A percentile compares a stretch with the other conserved stretches of the same genome.
These are phyloP conservation scores for Micronisus gabar DNA, from an alignment of 2,113 vertebrate genomes.

Conservation along the genomic window DNA sequence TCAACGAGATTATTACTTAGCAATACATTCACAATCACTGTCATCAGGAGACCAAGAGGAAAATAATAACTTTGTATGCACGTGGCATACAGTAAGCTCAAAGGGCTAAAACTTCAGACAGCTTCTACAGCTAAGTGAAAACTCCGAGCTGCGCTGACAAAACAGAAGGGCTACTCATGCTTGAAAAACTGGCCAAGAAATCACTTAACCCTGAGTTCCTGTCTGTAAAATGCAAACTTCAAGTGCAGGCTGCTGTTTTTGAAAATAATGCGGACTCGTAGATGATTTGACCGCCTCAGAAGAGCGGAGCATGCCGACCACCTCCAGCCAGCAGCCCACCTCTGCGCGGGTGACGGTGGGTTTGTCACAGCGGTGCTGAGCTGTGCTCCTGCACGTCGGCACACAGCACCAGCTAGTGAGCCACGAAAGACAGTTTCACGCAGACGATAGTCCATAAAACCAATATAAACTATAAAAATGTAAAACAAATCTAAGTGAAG, in stretches of 20 bases:
- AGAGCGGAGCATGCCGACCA: not conserved
- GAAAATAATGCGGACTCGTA: not conserved
- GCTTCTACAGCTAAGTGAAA: not conserved
- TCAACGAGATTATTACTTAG: not conserved
- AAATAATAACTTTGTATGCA: not conserved
- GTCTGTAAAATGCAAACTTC: not conserved
- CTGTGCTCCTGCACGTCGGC: not conserved
- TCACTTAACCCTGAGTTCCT: not conserved
- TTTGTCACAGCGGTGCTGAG: fast-evolving
- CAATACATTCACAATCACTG: not conserved
- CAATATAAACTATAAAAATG: not conserved
- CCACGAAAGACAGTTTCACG: not conserved
- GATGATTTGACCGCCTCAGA: not conserved
- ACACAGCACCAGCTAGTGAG: conserved; percentile 66
- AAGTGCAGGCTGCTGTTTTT: not conserved
- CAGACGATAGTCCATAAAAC: fast-evolving
- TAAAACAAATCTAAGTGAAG: not conserved
- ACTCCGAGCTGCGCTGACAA: not conserved
- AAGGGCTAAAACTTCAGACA: not conserved
- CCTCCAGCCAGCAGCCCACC: fast-evolving
- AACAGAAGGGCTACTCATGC: not conserved
- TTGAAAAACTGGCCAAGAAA: not conserved
- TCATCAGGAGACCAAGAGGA: not conserved
- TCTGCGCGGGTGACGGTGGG: fast-evolving
- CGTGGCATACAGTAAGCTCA: not conserved